These are phyloP conservation scores for Agelastica alni DNA, from an alignment of 2,888 invertebrate genomes.

Conservation along the genomic window DNA sequence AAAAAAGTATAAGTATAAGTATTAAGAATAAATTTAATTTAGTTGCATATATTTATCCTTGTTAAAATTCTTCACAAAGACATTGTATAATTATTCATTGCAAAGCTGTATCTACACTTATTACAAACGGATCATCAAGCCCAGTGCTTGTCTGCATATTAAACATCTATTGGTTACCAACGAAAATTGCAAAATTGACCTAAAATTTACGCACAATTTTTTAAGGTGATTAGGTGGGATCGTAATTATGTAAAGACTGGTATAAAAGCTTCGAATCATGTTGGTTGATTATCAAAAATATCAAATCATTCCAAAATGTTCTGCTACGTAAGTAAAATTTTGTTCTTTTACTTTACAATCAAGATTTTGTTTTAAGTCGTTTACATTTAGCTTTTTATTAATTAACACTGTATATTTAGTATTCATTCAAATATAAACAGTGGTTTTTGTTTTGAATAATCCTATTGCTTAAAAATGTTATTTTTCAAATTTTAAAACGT, in stretches of 20 bases:
- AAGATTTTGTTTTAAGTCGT: background rate
- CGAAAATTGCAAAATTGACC: slow-evolving; percentile 19
- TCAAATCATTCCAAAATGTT: slow-evolving; percentile 11
- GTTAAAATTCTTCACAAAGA: background rate
- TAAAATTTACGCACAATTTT: slow-evolving; percentile 8
- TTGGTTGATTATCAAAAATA: background rate
- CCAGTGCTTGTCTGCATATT: slow-evolving; percentile 3
- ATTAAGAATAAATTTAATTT: background rate
- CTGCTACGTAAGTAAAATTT: slow-evolving; percentile 8
- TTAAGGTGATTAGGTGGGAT: slow-evolving; percentile 9
- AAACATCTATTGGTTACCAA: slow-evolving; percentile 7
- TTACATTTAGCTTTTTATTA: background rate
- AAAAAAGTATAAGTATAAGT: no score
- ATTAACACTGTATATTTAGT: background rate
- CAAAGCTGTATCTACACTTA: background rate
- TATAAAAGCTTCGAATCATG: slow-evolving; percentile 2
- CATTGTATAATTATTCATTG: slow-evolving; percentile 2
- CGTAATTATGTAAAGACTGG: background rate
- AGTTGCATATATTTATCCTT: background rate
- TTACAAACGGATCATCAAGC: slow-evolving; percentile 13
- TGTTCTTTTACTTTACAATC: no score
- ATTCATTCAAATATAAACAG: background rate
- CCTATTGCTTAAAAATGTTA: background rate
- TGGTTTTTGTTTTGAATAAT: background rate
- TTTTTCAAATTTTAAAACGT: no score